phyloP scores from a whole-genome alignment of 1,140 invertebrate genomes.

The Alviniconcha marisindica region DNA sequence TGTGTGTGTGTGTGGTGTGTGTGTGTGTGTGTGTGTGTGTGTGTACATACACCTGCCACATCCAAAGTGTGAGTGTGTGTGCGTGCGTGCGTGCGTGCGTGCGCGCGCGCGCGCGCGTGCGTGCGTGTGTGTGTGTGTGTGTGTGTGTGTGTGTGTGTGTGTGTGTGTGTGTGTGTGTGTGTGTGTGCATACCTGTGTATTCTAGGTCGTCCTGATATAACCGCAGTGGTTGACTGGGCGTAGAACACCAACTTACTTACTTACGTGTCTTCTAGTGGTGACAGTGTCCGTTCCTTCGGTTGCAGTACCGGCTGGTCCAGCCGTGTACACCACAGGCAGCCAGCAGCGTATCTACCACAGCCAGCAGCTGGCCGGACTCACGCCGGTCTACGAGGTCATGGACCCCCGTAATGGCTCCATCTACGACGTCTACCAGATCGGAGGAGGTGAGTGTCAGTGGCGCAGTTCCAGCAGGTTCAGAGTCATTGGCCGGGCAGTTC shows the following conservation, averaged over 20 bases:
- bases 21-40: not conserved
- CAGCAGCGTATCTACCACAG: conserved; percentile 45
- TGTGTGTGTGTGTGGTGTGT: too few species aligned
- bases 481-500: too few species aligned
- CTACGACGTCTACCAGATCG: conserved; percentile 34
- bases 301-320: not conserved
- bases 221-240: too few species aligned
- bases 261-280: too few species aligned
- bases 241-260: too few species aligned
- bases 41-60: too few species aligned
- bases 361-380: conserved; percentile 30
- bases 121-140: not conserved
- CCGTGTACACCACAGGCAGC: not conserved
- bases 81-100: not conserved
- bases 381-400: conserved; percentile 30
- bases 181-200: not conserved
- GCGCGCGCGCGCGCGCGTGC: not conserved
- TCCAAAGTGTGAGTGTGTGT: not conserved
- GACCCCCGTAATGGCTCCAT: conserved; percentile 21
- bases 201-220: not conserved
- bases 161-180: not conserved
- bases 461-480: too few species aligned
- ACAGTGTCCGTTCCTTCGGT: too few species aligned
- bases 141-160: not conserved
- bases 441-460: not conserved